phyloP scores from a whole-genome alignment of 2,113 vertebrate species.

The Tupaia chinensis region DNA sequence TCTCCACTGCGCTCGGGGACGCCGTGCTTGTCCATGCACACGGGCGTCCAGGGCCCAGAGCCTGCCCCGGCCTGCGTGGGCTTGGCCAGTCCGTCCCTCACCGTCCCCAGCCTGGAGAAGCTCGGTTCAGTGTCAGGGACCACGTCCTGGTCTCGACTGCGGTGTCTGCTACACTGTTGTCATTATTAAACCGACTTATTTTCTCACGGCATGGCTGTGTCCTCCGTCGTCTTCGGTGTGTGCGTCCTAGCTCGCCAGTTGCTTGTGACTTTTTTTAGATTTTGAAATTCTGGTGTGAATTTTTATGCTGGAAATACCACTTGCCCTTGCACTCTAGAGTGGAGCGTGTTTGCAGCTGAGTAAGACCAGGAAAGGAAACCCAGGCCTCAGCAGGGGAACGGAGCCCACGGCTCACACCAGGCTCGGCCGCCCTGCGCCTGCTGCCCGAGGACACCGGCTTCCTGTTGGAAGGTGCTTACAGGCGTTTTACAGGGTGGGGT shows the following conservation, averaged over 20 bases:
- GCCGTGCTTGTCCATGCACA: conserved; percentile 28
- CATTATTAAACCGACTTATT: conserved; percentile 82
- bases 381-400: too few species aligned
- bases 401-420: background rate
- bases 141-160: conserved; percentile 68
- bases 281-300: background rate
- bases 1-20: conserved; percentile 69
- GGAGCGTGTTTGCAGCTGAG: background rate
- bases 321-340: background rate
- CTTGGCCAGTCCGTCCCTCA: conserved; percentile 48
- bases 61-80: conserved; percentile 70
- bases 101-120: conserved; percentile 47
- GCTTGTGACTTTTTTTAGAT: background rate
- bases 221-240: conserved; percentile 44
- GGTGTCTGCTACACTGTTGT: conserved; percentile 70
- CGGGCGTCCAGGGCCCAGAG: conserved; percentile 53
- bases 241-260: background rate
- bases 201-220: conserved; percentile 63
- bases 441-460: background rate
- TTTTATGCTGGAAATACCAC: background rate
- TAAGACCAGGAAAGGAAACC: background rate
- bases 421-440: fast-evolving
- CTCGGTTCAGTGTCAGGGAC: conserved; percentile 25
- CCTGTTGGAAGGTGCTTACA: fast-evolving
- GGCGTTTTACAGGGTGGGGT: background rate